A percentile compares a stretch with the other conserved stretches of the same genome.
These are phyloP conservation scores for Herminia tarsipennalis DNA, from an alignment of 2,888 invertebrate species.

Conservation along the genomic window DNA sequence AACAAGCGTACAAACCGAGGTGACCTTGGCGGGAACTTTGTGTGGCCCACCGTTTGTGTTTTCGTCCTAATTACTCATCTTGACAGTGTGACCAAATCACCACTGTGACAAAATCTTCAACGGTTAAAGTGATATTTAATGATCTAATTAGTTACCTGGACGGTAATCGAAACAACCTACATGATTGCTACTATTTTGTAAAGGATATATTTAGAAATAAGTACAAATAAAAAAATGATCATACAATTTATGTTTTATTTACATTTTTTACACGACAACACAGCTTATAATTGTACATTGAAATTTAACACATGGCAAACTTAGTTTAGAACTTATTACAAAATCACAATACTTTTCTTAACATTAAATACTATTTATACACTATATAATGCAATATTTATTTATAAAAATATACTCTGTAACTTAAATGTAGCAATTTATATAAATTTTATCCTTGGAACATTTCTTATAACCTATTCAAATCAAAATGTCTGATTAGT, in stretches of 20 bases:
- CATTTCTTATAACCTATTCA: no score
- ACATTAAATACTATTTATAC: background rate
- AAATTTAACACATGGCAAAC: constrained; percentile 33
- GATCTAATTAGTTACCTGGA: background rate
- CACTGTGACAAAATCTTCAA: background rate
- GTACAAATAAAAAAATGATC: constrained; percentile 19
- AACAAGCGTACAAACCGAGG: no score
- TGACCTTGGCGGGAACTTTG: no score
- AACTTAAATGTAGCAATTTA: background rate
- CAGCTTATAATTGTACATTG: constrained; percentile 32
- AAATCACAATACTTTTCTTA: constrained; percentile 36
- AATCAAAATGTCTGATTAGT: no score
- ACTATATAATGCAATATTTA: background rate
- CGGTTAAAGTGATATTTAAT: background rate
- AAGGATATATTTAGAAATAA: constrained; percentile 16
- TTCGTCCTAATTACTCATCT: no score
- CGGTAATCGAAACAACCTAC: background rate
- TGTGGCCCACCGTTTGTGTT: no score
- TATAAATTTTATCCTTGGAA: background rate
- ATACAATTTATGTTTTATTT: constrained; percentile 32
- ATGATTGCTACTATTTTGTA: constrained; percentile 1
- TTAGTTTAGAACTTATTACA: constrained; percentile 16
- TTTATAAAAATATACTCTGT: background rate
- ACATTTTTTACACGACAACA: constrained; percentile 30
- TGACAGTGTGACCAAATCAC: no score